Evolutionary conservation across 2,888 invertebrate species (phyloP), one percentile per base, ranked within the genome.

Genomic region (Actias luna): DNA sequence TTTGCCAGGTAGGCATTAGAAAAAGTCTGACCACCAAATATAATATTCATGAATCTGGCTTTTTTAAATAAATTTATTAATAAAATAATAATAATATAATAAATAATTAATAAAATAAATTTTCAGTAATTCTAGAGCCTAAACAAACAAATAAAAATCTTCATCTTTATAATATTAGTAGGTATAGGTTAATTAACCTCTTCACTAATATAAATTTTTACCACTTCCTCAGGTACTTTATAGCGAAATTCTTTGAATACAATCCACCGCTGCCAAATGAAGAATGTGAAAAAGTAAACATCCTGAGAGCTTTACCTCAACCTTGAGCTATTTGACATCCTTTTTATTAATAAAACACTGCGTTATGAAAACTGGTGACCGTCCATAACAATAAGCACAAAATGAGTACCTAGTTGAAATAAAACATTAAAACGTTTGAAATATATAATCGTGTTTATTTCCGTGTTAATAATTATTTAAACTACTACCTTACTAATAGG

Each of bases 191-290:
- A n/a, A n/a, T n/a, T n/a, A n/a, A n/a, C n/a, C n/a, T 55, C 39
- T 12, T 52, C 29, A 22, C 22, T 55, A 18, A 60, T 39, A 39
- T 27, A 46, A 61, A 12, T 8, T 5, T 64, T 59, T n/a, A 58
- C 57, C 29, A 46, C 58, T 58, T 64, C 35, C 59, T 76, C 80
- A 92, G 92, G 92, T 92, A 89, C 67, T 92, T 92, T 64, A 91
- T 91, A 63, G 89, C 91, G 5, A 91, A 91, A 82, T 91, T 91
- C 72, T 91, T 91, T 68, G 89, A 89, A 71, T 81, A 85, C 62
- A 86, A 80, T 58, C 87, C 87, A 39, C 75, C 79, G 2, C 25
- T 63, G 18, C 36, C 65, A 2, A 36, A 64, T 0, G 79, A 81
- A 58, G 79, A 81, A 58, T 64, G 66, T 25, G 80, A 77, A 55